Evolutionary conservation across 2,888 invertebrate species (phyloP).

Genomic region (Philhelius pedissequus): DNA sequence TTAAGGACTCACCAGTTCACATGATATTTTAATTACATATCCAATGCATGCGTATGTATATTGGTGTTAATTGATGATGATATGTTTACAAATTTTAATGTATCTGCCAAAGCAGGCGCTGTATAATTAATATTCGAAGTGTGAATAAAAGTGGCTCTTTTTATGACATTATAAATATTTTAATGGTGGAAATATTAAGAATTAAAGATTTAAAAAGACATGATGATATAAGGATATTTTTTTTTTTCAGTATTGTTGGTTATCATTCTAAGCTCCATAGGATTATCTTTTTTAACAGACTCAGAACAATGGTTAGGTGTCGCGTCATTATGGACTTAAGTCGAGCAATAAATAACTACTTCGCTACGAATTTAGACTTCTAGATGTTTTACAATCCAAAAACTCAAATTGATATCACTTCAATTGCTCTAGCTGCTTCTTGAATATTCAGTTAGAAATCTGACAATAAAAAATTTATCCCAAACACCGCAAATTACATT

Average conservation of each 20-base stretch:
- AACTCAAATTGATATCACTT: too few species aligned
- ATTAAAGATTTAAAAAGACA: not conserved
- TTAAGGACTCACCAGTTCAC: not conserved
- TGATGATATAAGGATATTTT: not conserved
- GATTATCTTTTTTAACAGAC: too few species aligned
- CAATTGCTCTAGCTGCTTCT: too few species aligned
- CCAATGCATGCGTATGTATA: not conserved
- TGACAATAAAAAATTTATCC: too few species aligned
- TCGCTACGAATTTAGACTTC: too few species aligned
- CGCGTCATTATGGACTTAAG: too few species aligned
- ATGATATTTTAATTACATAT: constrained; percentile 52
- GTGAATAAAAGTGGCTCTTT: constrained; percentile 13
- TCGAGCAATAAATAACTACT: too few species aligned
- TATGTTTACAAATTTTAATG: not conserved
- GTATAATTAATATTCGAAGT: constrained; percentile 7
- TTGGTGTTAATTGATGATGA: constrained; percentile 38
- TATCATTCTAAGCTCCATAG: not conserved
- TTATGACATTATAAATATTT: constrained; percentile 35
- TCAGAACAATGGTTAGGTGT: too few species aligned
- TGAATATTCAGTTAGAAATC: too few species aligned
- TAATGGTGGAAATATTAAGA: constrained; percentile 25
- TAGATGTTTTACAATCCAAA: too few species aligned
- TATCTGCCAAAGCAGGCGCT: not conserved
- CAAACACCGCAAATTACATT: too few species aligned
- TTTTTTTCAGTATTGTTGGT: not conserved